phyloP scores from a whole-genome alignment of 2,888 invertebrate species.

The Drosophila rubida region DNA sequence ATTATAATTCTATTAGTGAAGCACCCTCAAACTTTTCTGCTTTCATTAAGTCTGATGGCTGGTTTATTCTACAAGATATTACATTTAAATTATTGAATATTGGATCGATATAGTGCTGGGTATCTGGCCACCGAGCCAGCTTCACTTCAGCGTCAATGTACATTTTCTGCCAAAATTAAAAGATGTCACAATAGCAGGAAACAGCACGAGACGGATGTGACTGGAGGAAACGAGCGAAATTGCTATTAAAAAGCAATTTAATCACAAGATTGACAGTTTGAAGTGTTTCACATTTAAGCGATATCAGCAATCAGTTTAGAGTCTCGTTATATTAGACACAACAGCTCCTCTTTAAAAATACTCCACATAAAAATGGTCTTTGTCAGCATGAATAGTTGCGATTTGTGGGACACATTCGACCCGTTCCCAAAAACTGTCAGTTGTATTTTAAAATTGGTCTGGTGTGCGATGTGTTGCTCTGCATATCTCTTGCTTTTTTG shows the following conservation, averaged over 20 bases:
- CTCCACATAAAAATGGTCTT: neutral
- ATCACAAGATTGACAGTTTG: constrained; percentile 4
- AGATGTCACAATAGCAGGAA: neutral
- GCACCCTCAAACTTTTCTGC: neutral
- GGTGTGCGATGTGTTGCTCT: constrained; percentile 3
- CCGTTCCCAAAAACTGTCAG: constrained; percentile 20
- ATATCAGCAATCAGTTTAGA: neutral
- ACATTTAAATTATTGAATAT: too few relatives aligned
- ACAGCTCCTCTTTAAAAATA: neutral
- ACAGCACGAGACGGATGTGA: neutral
- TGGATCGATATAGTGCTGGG: neutral
- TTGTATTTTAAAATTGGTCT: constrained; percentile 20
- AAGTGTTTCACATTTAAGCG: neutral
- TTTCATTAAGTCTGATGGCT: neutral
- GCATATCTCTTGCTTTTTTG: constrained; percentile 37
- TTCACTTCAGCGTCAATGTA: neutral
- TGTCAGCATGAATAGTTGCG: constrained; percentile 4
- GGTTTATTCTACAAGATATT: too few relatives aligned
- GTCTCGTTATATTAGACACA: neutral
- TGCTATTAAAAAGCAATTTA: constrained; percentile 20
- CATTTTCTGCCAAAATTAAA: neutral
- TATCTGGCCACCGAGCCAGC: neutral
- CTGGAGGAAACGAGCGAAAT: neutral
- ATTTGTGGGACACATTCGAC: neutral
- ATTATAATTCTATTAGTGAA: neutral